Evolutionary conservation across 2,797 vertebrate species (phyloP).

Genomic region (Moxostoma hubbsi): DNA sequence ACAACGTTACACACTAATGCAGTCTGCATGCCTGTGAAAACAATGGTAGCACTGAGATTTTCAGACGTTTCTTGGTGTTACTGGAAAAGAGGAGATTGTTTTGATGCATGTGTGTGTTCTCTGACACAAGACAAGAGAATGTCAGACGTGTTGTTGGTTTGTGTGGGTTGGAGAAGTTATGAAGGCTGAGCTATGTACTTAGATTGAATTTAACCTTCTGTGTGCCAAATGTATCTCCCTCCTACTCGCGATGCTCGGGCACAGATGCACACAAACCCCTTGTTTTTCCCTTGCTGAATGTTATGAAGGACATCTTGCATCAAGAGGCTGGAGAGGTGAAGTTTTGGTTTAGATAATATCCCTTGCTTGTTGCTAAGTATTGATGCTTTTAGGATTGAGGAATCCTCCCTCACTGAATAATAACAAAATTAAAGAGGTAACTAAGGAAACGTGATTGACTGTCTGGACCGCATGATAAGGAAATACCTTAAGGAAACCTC

Average conservation of each 20-base stretch:
- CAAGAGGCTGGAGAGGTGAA: conserved; percentile 4
- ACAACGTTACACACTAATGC: conserved; percentile 38
- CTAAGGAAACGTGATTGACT: conserved; percentile 27
- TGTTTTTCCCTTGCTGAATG: conserved; percentile 21
- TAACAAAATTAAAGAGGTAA: conserved; percentile 23
- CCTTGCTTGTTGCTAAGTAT: conserved; percentile 19
- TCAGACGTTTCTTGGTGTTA: neutral
- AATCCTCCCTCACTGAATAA: conserved; percentile 39
- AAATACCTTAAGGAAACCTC: too few species aligned
- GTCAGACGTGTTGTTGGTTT: conserved; percentile 31
- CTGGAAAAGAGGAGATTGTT: conserved; percentile 7
- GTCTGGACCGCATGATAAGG: neutral
- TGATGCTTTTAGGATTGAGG: conserved; percentile 39
- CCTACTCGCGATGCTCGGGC: conserved; percentile 7
- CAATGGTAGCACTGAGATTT: neutral
- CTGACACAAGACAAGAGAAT: conserved; percentile 40
- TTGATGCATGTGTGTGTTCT: conserved; percentile 11
- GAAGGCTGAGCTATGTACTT: conserved; percentile 35
- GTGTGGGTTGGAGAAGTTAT: conserved; percentile 50
- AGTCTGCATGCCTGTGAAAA: conserved; percentile 1
- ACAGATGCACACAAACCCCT: conserved; percentile 26
- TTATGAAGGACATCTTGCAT: conserved; percentile 1
- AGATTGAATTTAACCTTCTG: conserved; percentile 45
- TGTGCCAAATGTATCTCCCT: conserved; percentile 37
- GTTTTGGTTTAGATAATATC: neutral